Conservation (phyloP, 2,888 invertebrate genomes). For the Tetropium fuscum region DNA sequence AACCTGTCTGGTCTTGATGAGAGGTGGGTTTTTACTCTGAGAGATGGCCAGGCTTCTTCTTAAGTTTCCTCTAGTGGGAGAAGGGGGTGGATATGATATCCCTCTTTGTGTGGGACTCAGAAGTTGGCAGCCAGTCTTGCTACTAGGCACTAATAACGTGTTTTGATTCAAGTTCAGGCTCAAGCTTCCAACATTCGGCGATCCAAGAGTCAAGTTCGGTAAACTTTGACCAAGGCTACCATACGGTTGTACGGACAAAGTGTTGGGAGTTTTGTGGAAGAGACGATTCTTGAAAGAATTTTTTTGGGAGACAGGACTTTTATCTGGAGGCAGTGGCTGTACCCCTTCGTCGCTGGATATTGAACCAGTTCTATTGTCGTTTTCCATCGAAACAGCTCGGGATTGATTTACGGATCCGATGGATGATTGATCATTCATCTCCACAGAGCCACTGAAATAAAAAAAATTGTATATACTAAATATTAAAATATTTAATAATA, state of each 20-base stretch:
- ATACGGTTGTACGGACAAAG: constrained; percentile 79
- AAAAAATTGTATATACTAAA: neutral
- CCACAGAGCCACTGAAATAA: constrained; percentile 72
- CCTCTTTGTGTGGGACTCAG: constrained; percentile 76
- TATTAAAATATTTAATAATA: neutral
- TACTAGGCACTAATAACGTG: constrained; percentile 70
- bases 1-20: constrained; percentile 84
- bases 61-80: constrained; percentile 76
- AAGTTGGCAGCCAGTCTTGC: constrained; percentile 64
- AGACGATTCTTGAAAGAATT: constrained; percentile 62
- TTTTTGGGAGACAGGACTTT: constrained; percentile 64
- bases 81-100: constrained; percentile 87
- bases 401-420: constrained; percentile 67
- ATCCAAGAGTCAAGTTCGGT: constrained; percentile 76
- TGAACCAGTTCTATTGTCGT: constrained; percentile 73
- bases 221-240: constrained; percentile 82
- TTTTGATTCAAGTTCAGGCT: constrained; percentile 65
- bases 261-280: constrained; percentile 73
- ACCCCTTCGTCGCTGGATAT: constrained; percentile 75
- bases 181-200: constrained; percentile 62
- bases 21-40: constrained; percentile 82
- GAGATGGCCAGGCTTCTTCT: constrained; percentile 79
- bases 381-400: constrained; percentile 73
- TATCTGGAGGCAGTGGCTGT: constrained; percentile 64
- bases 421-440: constrained; percentile 73